These are phyloP conservation scores for Rhabdomys dilectus DNA, from an alignment of 2,113 vertebrate species.

Conservation along the genomic window DNA sequence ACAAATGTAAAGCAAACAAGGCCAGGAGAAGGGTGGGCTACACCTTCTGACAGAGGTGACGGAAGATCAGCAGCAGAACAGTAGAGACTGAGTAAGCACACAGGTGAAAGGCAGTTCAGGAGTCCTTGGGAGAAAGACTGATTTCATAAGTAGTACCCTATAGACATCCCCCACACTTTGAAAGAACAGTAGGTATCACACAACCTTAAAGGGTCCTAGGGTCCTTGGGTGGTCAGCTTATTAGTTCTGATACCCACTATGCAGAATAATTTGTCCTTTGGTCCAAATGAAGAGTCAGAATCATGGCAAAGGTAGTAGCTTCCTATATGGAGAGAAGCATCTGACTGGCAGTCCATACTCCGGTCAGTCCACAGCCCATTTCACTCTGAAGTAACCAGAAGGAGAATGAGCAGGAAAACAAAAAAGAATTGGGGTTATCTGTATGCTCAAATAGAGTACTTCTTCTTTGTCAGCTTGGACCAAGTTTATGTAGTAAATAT, in stretches of 20 bases:
- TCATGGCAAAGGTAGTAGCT: background rate
- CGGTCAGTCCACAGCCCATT: background rate
- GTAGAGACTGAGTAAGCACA: background rate
- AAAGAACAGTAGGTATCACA: rapidly evolving
- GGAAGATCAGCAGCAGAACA: background rate
- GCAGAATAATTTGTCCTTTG: background rate
- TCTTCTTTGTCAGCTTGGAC: background rate
- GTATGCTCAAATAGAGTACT: background rate
- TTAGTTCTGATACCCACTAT: background rate
- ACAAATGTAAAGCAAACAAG: background rate
- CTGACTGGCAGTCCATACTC: background rate
- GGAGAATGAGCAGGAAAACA: background rate
- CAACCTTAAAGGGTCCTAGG: rapidly evolving
- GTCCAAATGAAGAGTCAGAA: background rate
- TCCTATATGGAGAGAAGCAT: background rate
- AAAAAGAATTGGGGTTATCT: background rate
- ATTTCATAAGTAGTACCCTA: background rate
- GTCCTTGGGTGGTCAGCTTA: background rate
- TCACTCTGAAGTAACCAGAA: background rate
- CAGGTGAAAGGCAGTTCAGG: background rate
- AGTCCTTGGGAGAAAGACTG: background rate
- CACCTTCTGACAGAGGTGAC: background rate
- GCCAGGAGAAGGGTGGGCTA: background rate
- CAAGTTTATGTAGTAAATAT: background rate
- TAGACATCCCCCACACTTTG: rapidly evolving